phyloP scores from a whole-genome alignment of 1,140 invertebrate genomes.

The Aphis craccivora region DNA sequence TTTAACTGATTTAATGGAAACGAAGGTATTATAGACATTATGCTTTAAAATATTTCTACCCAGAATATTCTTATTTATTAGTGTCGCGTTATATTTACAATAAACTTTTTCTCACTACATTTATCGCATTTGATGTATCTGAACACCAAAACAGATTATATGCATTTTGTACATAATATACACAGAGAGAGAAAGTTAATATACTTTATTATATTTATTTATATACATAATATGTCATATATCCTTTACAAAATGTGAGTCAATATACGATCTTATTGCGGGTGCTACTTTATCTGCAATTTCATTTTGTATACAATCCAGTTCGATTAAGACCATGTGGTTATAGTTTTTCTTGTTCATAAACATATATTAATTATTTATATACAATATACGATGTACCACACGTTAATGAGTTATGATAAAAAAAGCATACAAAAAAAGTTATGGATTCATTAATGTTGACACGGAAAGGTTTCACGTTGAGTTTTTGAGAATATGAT shows the following conservation, averaged over 20 bases:
- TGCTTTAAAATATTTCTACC: not conserved
- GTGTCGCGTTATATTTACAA: not conserved
- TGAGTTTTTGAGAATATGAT: not conserved
- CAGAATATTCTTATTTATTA: not conserved
- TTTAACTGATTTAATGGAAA: not conserved
- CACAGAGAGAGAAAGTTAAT: not conserved
- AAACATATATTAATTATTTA: not conserved
- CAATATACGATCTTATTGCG: not conserved
- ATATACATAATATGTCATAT: not conserved
- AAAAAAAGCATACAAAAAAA: too few relatives aligned
- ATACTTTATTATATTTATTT: not conserved
- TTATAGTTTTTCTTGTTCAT: not conserved
- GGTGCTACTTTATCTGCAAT: not conserved
- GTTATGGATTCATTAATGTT: not conserved
- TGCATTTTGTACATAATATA: not conserved
- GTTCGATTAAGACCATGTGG: not conserved
- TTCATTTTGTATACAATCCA: not conserved
- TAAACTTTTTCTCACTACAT: not conserved
- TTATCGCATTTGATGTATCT: not conserved
- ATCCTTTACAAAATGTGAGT: not conserved
- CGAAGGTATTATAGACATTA: not conserved
- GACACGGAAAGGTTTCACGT: not conserved
- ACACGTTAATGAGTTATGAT: too few relatives aligned
- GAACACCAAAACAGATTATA: not conserved
- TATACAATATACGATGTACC: not conserved